phyloP scores from a whole-genome alignment of 1,140 invertebrate genomes.

The Leptinotarsa lineolata region DNA sequence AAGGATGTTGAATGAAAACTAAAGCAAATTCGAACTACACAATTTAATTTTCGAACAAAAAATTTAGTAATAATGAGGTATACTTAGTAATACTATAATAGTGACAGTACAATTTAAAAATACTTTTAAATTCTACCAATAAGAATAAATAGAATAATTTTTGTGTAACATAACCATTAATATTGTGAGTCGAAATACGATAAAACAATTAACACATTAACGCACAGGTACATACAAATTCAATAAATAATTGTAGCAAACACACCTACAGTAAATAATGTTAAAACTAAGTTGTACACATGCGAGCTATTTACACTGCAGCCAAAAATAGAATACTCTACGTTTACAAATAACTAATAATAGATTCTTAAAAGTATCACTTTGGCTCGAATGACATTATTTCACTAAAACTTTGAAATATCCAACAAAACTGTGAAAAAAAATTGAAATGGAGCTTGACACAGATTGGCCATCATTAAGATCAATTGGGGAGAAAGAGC shows the following conservation, averaged over 20 bases:
- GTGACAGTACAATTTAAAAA: slow-evolving; percentile 26
- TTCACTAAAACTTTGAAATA: no score
- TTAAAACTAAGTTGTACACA: slow-evolving; percentile 36
- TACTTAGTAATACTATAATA: slow-evolving; percentile 48
- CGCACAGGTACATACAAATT: slow-evolving; percentile 36
- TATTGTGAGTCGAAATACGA: slow-evolving; percentile 16
- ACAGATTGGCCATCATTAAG: no score
- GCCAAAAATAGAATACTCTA: slow-evolving; percentile 27
- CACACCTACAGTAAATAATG: slow-evolving; percentile 25
- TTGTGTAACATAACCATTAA: slow-evolving; percentile 12
- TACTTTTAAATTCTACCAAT: slow-evolving; percentile 20
- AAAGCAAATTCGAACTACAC: background rate
- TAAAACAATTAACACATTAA: slow-evolving; percentile 22
- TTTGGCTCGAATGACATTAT: background rate
- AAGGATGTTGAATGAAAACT: no score
- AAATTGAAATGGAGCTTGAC: no score
- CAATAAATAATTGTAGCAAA: slow-evolving; percentile 33
- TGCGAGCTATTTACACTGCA: slow-evolving; percentile 22
- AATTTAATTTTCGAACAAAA: slow-evolving; percentile 42
- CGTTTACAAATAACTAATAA: background rate
- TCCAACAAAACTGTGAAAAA: no score
- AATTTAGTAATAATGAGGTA: slow-evolving; percentile 48
- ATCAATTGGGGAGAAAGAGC: no score
- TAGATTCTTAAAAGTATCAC: background rate
- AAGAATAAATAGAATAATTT: slow-evolving; percentile 27